A percentile compares a stretch with the other conserved stretches of the same genome.
Evolutionary conservation across 2,113 vertebrate genomes (phyloP).

Genomic region (Rissa tridactyla): DNA sequence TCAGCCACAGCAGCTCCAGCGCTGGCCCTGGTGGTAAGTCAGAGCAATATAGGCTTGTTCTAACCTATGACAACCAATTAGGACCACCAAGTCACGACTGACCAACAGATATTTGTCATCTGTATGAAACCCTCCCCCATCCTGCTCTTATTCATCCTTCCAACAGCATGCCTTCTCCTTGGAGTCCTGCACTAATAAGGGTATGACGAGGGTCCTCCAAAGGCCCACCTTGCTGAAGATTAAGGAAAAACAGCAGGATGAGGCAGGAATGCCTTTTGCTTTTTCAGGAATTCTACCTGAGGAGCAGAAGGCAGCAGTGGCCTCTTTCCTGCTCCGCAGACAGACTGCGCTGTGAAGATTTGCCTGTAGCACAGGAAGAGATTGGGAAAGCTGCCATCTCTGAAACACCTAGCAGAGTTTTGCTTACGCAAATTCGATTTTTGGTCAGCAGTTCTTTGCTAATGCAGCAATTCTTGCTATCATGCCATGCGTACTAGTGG

Average conservation of each 20-base stretch:
- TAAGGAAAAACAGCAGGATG: neutral
- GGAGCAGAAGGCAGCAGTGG: fast-evolving
- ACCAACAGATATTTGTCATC: neutral
- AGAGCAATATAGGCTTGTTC: neutral
- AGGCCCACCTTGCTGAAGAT: neutral
- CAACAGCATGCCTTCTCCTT: neutral
- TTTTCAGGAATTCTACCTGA: neutral
- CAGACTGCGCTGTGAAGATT: neutral
- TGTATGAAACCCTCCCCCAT: neutral
- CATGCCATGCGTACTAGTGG: fast-evolving
- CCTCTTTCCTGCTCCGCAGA: neutral
- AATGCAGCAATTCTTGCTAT: neutral
- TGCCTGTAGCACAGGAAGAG: neutral
- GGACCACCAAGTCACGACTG: neutral
- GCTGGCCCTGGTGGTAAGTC: neutral
- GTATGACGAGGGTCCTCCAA: neutral
- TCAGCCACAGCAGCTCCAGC: neutral
- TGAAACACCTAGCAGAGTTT: neutral
- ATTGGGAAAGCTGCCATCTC: neutral
- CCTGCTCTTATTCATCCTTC: neutral
- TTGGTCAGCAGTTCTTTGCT: neutral
- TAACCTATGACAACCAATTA: neutral
- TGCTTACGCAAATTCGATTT: neutral
- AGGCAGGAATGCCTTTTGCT: neutral
- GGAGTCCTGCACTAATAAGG: too few species aligned